These are phyloP conservation scores for Tubulanus polymorphus DNA, from an alignment of 2,888 invertebrate species.

Conservation along the genomic window DNA sequence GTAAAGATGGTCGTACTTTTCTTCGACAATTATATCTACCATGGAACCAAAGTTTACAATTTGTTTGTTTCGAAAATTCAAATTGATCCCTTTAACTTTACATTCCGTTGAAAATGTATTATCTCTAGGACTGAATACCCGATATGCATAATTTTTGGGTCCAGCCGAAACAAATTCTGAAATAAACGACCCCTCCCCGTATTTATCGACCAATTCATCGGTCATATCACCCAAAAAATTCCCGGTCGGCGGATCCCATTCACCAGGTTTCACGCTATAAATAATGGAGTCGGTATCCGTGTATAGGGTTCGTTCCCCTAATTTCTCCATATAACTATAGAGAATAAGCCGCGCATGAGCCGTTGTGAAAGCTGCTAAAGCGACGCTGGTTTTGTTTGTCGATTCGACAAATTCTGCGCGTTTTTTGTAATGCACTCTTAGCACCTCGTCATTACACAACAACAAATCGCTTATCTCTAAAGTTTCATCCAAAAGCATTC, in stretches of 20 bases:
- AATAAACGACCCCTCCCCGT: constrained; percentile 10
- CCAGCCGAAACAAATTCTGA: constrained; percentile 41
- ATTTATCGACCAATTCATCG: constrained; percentile 43
- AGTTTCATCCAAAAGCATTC: background rate
- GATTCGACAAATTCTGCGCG: too few species aligned
- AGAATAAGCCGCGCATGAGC: background rate
- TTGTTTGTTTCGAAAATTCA: constrained; percentile 20
- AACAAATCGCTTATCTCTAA: background rate
- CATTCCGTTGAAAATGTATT: constrained; percentile 11
- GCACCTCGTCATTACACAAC: background rate
- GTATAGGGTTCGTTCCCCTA: background rate
- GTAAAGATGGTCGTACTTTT: too few species aligned
- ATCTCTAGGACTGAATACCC: constrained; percentile 11
- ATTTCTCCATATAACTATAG: background rate
- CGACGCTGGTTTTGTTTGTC: too few species aligned
- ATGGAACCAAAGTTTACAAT: constrained; percentile 23
- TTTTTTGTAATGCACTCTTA: background rate
- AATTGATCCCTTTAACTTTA: constrained; percentile 30
- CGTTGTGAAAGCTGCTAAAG: background rate
- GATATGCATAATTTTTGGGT: constrained; percentile 44
- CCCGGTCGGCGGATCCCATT: constrained; percentile 27
- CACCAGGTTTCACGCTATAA: background rate
- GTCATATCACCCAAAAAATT: constrained; percentile 44
- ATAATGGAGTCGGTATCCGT: background rate
- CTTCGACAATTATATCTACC: background rate